A percentile compares a stretch with the other conserved stretches of the same genome.
These are phyloP conservation scores for Dasyurus viverrinus DNA, from an alignment of 2,113 vertebrate genomes.

Conservation along the genomic window DNA sequence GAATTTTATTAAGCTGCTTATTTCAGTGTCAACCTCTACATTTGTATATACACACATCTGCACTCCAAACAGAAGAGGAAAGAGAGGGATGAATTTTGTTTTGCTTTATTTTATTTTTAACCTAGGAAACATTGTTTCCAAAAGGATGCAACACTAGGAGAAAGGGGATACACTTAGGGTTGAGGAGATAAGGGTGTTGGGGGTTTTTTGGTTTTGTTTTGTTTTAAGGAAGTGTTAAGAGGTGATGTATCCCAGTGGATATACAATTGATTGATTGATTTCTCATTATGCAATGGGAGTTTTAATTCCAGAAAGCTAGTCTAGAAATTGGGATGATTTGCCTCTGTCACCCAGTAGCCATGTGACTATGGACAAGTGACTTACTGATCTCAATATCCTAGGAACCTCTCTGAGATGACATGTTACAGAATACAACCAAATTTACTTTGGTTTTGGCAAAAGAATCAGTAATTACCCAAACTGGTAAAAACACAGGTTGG, in stretches of 20 bases:
- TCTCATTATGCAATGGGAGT: not conserved
- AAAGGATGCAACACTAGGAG: not conserved
- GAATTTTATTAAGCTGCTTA: not conserved
- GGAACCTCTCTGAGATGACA: not conserved
- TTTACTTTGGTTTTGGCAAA: not conserved
- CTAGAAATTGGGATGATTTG: not conserved
- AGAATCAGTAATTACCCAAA: not conserved
- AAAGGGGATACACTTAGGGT: not conserved
- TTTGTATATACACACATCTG: conserved; percentile 17
- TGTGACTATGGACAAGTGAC: not conserved
- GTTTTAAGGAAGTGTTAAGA: not conserved
- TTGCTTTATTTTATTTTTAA: not conserved
- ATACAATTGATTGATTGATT: not conserved
- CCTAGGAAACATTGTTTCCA: not conserved
- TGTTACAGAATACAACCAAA: not conserved
- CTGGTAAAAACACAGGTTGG: conserved; percentile 11
- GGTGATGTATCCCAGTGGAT: not conserved
- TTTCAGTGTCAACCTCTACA: not conserved
- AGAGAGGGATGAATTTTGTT: not conserved
- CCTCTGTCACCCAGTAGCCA: not conserved
- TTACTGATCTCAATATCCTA: not conserved
- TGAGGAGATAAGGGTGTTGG: not conserved
- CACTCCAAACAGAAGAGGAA: conserved; percentile 10
- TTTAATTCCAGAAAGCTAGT: not conserved
- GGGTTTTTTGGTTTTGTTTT: not conserved